A percentile compares a stretch with the other conserved stretches of the same genome.
Evolutionary conservation across 2,797 vertebrate genomes (phyloP).

Genomic region (Amblyopsis hoosieri): DNA sequence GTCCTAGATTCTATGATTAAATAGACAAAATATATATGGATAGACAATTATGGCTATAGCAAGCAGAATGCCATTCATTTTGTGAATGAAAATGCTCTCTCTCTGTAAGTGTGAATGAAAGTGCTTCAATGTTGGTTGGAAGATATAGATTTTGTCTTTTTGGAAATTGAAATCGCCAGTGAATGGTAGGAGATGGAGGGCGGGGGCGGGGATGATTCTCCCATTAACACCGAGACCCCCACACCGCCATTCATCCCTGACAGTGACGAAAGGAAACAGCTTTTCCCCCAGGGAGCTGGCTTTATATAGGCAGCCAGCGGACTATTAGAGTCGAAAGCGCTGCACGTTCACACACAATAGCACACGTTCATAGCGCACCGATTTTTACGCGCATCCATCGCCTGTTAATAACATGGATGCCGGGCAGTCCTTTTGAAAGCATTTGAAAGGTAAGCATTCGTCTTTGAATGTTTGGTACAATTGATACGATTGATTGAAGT

Average conservation of each 20-base stretch:
- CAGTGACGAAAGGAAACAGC: constrained; percentile 61
- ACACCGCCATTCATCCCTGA: constrained; percentile 18
- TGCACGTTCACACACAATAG: constrained; percentile 24
- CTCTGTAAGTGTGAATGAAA: constrained; percentile 18
- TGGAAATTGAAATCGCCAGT: constrained; percentile 30
- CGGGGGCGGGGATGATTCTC: constrained; percentile 21
- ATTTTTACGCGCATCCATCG: constrained; percentile 7
- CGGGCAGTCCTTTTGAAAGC: constrained; percentile 40
- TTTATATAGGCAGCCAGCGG: constrained; percentile 63
- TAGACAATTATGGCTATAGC: not conserved
- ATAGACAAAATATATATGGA: constrained; percentile 3
- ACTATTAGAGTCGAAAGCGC: constrained; percentile 42
- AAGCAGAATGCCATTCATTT: constrained; percentile 51
- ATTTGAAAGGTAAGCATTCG: constrained; percentile 56
- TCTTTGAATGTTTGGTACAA: constrained; percentile 7
- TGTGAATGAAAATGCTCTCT: constrained; percentile 39
- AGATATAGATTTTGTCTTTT: constrained; percentile 8
- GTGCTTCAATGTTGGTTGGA: not conserved
- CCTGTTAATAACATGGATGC: constrained; percentile 28
- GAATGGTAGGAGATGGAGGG: constrained; percentile 14
- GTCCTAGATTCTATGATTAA: not conserved
- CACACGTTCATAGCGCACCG: constrained; percentile 9
- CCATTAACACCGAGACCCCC: constrained; percentile 47
- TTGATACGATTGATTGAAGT: not conserved
- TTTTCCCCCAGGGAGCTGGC: constrained; percentile 49